Conservation (phyloP, 2,797 vertebrate genomes). For the Valencia hispanica region DNA sequence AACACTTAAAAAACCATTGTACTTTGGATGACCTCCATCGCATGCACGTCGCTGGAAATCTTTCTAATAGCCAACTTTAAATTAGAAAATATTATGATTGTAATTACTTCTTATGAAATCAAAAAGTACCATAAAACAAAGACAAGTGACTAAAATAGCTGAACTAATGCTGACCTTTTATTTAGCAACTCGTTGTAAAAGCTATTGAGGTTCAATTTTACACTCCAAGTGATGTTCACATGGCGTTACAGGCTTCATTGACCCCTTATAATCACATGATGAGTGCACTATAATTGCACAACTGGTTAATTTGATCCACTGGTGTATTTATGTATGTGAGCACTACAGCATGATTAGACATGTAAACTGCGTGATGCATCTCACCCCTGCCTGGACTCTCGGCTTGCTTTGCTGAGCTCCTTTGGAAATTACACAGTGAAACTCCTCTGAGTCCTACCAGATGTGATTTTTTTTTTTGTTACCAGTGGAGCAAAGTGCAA, state of each 20-base stretch:
- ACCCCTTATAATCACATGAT: slow-evolving; percentile 57
- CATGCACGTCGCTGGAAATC: slow-evolving; percentile 1
- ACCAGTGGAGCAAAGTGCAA: slow-evolving; percentile 28
- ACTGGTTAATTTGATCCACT: slow-evolving; percentile 36
- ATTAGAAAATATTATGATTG: background rate
- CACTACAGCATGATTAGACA: background rate
- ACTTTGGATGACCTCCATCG: background rate
- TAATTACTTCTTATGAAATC: background rate
- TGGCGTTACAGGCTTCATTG: slow-evolving; percentile 70
- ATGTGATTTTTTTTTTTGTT: slow-evolving; percentile 12
- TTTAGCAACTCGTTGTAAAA: slow-evolving; percentile 35
- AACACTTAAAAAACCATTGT: background rate
- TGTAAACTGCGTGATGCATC: slow-evolving; percentile 7
- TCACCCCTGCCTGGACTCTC: slow-evolving; percentile 11
- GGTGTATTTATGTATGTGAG: slow-evolving; percentile 10
- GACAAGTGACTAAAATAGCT: slow-evolving; percentile 22
- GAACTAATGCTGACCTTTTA: slow-evolving; percentile 24
- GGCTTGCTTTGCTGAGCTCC: slow-evolving; percentile 9
- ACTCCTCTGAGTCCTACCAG: slow-evolving; percentile 14
- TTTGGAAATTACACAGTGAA: slow-evolving; percentile 25
- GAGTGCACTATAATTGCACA: slow-evolving; percentile 46
- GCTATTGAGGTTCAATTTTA: slow-evolving; percentile 57
- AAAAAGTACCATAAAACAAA: background rate
- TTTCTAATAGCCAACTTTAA: background rate
- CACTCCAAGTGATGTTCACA: slow-evolving; percentile 56